Evolutionary conservation across 1,140 invertebrate species (phyloP), one percentile per base, ranked within the genome.

Genomic region (Trypoxylus dichotomus): DNA sequence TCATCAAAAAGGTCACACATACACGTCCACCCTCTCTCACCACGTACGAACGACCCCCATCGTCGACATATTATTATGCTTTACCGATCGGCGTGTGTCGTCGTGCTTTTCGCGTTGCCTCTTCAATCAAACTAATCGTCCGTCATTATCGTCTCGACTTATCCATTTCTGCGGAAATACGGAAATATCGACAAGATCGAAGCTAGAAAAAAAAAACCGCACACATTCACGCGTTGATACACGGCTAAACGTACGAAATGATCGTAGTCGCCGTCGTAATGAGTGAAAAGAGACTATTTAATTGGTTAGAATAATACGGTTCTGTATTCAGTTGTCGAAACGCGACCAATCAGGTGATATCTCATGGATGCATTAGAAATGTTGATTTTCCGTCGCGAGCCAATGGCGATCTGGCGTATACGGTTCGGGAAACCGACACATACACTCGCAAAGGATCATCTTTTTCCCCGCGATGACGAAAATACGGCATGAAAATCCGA

Each of bases 291-390:
- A 83, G 78, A 83, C 82, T 80, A 84, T 85, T 84, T 87, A 86
- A 88, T 88, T 87, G 87, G 86, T 84, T 85, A 85, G 85, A 86
- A 87, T 85, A 86, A 85, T 85, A 84, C 84, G 81, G 80, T 82
- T 83, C 81, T 77, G 80, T 80, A 84, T 85, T 85, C 43, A 83
- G 82, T 81, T 80, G 80, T 81, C 81, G 80, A 89, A 88, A 88
- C 86, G 87, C 88, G 87, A 88, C 89, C 90, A 91, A 91, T 91
- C 89, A 89, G 87, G 88, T 88, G 88, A 88, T 88, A 87, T 87
- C 88, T 90, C 90, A 88, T 87, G 86, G 85, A 85, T 84, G 86
- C 86, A 89, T 88, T 87, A 85, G 85, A 86, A 86, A 84, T 87
- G 87, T 88, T 88, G 88, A 89, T 88, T 88, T 87, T 87, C 86